A percentile compares a stretch with the other conserved stretches of the same genome.
These are phyloP conservation scores for Palythoa heliodiscus DNA, from an alignment of 92 coral and sea anemone species.

Conservation along the genomic window DNA sequence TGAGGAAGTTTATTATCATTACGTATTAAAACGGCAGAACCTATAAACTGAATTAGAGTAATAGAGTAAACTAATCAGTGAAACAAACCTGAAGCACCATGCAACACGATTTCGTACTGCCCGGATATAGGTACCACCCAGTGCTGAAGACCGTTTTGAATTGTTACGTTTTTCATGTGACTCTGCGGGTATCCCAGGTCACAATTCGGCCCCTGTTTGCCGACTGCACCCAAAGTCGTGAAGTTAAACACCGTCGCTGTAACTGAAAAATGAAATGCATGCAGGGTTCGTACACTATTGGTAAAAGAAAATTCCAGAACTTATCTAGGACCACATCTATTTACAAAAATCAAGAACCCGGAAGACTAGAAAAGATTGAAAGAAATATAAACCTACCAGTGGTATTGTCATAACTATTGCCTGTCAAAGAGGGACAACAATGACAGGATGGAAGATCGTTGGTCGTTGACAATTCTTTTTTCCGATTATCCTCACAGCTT, in stretches of 20 bases:
- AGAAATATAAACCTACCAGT: neutral
- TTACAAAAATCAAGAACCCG: neutral
- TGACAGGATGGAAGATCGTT: constrained; percentile 2
- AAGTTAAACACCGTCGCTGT: constrained; percentile 19
- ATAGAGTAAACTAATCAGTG: neutral
- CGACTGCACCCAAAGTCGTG: constrained; percentile 37
- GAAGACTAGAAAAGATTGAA: too few relatives aligned
- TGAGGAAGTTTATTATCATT: too few relatives aligned
- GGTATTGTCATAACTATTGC: neutral
- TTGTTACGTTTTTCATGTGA: constrained; percentile 1
- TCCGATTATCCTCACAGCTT: neutral
- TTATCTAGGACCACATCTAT: neutral
- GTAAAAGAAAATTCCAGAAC: neutral
- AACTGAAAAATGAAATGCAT: neutral
- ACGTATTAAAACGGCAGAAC: too few relatives aligned
- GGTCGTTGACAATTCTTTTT: neutral
- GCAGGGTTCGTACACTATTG: too few relatives aligned
- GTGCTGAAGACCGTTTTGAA: constrained; percentile 17
- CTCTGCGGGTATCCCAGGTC: neutral
- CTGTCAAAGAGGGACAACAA: constrained; percentile 1
- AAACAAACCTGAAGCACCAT: constrained; percentile 35
- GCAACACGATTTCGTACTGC: constrained; percentile 9
- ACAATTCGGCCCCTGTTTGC: constrained; percentile 3
- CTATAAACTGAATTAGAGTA: too few relatives aligned
- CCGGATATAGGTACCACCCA: constrained; percentile 36